phyloP scores from a whole-genome alignment of 2,113 vertebrate species.

The Bambusicola thoracicus region DNA sequence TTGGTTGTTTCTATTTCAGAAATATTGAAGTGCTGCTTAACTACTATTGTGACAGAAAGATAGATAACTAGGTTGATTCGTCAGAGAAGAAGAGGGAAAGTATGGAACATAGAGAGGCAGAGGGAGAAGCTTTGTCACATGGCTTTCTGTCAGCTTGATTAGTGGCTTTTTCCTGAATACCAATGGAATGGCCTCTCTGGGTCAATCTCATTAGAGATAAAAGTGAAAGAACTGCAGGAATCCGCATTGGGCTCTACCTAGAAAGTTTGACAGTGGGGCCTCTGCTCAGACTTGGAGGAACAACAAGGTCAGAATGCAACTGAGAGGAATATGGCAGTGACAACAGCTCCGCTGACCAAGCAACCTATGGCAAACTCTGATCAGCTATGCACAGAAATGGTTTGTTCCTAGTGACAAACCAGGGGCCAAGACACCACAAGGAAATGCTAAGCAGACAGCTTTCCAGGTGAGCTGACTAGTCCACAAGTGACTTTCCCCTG shows the following conservation, averaged over 20 bases:
- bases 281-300: background rate
- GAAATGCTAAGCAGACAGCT: background rate
- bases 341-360: background rate
- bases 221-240: constrained; percentile 36
- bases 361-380: background rate
- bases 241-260: background rate
- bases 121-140: constrained; percentile 26
- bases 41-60: constrained; percentile 19
- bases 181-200: background rate
- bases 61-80: constrained; percentile 26
- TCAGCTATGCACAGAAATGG: background rate
- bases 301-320: background rate
- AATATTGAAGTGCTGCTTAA: constrained; percentile 28
- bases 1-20: constrained; percentile 33
- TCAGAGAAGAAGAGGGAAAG: background rate
- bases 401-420: background rate
- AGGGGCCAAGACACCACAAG: background rate
- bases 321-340: background rate
- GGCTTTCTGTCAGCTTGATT: constrained; percentile 51
- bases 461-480: background rate
- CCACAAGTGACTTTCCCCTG: background rate
- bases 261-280: background rate
- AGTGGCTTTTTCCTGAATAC: constrained; percentile 43
- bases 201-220: constrained; percentile 65
- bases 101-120: background rate